Percentiles rank a stretch among this genome's conserved stretches.
These are phyloP conservation scores for Thysanoteuthis rhombus DNA, from an alignment of 2,888 invertebrate genomes.

Conservation along the genomic window DNA sequence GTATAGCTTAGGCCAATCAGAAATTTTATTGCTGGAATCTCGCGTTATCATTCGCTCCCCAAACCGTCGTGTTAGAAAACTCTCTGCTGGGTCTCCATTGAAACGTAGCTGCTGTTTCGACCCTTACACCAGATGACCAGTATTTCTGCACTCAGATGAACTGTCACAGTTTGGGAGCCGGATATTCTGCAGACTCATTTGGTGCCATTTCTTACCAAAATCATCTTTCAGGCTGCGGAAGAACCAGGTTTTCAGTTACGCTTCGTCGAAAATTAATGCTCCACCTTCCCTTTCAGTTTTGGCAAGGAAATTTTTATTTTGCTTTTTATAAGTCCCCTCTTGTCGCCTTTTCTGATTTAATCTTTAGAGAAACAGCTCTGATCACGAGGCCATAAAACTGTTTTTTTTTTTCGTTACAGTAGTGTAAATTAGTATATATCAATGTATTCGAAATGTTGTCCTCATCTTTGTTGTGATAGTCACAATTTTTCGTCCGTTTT, in stretches of 20 bases:
- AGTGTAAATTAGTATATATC: too few relatives aligned
- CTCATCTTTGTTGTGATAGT: too few relatives aligned
- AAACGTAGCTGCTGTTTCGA: background rate
- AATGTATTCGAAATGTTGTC: too few relatives aligned
- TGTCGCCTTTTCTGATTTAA: too few relatives aligned
- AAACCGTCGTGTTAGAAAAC: background rate
- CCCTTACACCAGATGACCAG: background rate
- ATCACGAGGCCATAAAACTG: too few relatives aligned
- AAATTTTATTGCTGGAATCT: background rate
- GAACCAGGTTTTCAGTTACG: background rate
- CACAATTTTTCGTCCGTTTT: too few relatives aligned
- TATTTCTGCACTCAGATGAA: background rate
- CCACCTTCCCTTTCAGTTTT: too few relatives aligned
- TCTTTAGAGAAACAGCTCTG: too few relatives aligned
- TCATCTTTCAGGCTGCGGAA: background rate
- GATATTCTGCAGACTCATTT: background rate
- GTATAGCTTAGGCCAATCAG: background rate
- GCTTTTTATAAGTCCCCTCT: too few relatives aligned
- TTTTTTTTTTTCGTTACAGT: too few relatives aligned
- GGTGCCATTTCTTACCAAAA: background rate
- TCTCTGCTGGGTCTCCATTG: background rate
- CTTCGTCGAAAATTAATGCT: background rate
- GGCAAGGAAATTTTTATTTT: too few relatives aligned
- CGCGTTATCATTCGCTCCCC: background rate
- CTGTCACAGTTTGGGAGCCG: background rate